Evolutionary conservation across 2,797 vertebrate species (phyloP), one percentile per base, ranked within the genome.

Genomic region (Varecia variegata): DNA sequence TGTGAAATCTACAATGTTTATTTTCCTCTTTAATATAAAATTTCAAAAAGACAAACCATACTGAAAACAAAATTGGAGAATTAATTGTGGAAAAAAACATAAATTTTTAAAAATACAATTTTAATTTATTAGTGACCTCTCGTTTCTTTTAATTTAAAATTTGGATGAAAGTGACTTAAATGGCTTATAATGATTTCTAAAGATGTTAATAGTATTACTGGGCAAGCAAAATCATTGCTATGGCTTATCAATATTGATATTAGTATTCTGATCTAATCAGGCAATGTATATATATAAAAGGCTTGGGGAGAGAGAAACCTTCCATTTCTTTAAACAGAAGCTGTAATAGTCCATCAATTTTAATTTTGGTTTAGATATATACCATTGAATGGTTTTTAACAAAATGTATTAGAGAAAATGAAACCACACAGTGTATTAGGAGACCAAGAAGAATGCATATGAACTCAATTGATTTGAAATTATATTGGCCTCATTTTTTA

Each of bases 81-180:
- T 38, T 0, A 0, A 76, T 2, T 82, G 20, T 70, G 35, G 56
- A 1, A 92, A 2, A 94, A 95, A 76, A 92, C 58, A 52, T 54
- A 95, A 68, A 8, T 43, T 1, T 93, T 84, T 80, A 94, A 80
- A 96, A 80, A 96, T 91, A 92, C 91, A 96, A 96, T 74, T 47
- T 94, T 60, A 50, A 77, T 0, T 56, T 71, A 73, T 90, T 93
- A 96, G 11, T 40, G 21, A 89, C 89, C 60, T 56, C 30, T 77
- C 79, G 81, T 56, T 94, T 58, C 2, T 94, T 96, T 97, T 68
- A 54, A 45, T 83, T 95, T 71, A 84, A 96, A 97, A 62, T 35
- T 40, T 89, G 58, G 15, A 96, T 93, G 81, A 92, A 32, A 87
- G 23, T 32, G 5, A 58, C 91, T 93, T 96, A 95, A 93, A 38